These are phyloP conservation scores for Pelagia noctiluca DNA, from an alignment of 30 jellyfish, hydroid and myxozoan species.

Conservation along the genomic window DNA sequence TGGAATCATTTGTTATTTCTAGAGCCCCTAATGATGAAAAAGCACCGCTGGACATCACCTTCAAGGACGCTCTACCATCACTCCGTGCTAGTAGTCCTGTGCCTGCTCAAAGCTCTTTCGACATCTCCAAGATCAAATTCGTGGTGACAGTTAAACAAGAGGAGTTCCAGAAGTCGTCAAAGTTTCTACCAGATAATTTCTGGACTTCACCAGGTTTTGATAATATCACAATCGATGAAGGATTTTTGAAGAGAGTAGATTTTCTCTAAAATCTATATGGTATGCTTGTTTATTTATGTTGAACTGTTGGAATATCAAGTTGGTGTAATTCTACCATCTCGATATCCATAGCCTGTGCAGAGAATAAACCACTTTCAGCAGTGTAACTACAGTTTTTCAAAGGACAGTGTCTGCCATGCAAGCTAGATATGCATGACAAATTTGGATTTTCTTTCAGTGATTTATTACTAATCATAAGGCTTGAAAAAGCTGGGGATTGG, in stretches of 20 bases:
- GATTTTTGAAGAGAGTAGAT: slow-evolving; percentile 6
- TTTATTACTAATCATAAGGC: no score
- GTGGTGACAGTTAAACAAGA: slow-evolving; percentile 56
- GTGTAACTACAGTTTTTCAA: no score
- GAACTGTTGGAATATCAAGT: no score
- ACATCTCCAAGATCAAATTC: slow-evolving; percentile 39
- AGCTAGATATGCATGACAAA: no score
- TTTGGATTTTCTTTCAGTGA: no score
- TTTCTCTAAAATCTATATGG: no score
- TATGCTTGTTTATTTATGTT: no score
- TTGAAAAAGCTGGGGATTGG: no score
- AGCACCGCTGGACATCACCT: neutral
- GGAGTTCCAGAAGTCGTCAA: slow-evolving; percentile 38
- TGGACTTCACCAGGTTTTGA: slow-evolving; percentile 31
- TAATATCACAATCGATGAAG: neutral
- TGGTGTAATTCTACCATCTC: no score
- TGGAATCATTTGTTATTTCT: neutral
- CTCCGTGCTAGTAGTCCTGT: neutral
- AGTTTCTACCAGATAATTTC: slow-evolving; percentile 27
- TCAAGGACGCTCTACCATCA: neutral
- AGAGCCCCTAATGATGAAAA: neutral
- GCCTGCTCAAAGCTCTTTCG: neutral
- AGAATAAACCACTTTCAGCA: no score
- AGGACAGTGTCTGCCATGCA: no score
- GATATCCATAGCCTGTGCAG: no score